Evolutionary conservation across 2,797 vertebrate genomes (phyloP), one percentile per base, ranked within the genome.

Genomic region (Arctocebus calabarensis): DNA sequence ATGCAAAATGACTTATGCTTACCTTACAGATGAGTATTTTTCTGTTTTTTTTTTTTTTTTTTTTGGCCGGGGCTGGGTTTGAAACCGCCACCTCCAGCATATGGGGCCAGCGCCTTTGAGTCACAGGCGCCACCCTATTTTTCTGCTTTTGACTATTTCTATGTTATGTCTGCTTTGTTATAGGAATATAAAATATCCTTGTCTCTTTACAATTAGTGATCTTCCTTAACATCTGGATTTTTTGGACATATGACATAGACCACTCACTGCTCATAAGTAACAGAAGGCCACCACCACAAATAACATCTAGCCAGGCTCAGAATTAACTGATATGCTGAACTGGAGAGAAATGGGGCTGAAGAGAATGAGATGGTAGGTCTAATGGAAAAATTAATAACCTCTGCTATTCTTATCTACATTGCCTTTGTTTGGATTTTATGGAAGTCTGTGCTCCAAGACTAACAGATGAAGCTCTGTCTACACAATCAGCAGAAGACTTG

Each of bases 171-270:
- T 91, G 37, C 6, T 62, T 52, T 79, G 19, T 62, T 84, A n/a
- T 0, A 82, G 89, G 68, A 11, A 45, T 48, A 70, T 20, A n/a
- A 82, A 88, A 91, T 52, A 37, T 0, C 1, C 22, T 23, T 61
- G 0, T 82, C 59, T 75, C 43, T 89, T 34, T 86, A 52, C 25
- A 45, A 64, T 78, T 55, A 64, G 29, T 55, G 79, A 91, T 94
- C 43, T 48, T 74, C 25, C 59, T 81, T 84, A 87, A 87, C 91
- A 91, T 95, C 66, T 96, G 91, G 87, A 93, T 22, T 96, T 77
- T 68, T 84, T 91, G 91, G 86, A 94, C 29, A 19, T 86, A 43
- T 84, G 84, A 93, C 40, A 48, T 20, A 83, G 87, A 90, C 32
- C 40, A 34, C 10, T 95, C 57, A 82, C 25, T 64, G 83, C 37